Percentiles rank a stretch among this genome's conserved stretches.
phyloP scores from a whole-genome alignment of 2,113 vertebrate species.

The Protobothrops mucrosquamatus region DNA sequence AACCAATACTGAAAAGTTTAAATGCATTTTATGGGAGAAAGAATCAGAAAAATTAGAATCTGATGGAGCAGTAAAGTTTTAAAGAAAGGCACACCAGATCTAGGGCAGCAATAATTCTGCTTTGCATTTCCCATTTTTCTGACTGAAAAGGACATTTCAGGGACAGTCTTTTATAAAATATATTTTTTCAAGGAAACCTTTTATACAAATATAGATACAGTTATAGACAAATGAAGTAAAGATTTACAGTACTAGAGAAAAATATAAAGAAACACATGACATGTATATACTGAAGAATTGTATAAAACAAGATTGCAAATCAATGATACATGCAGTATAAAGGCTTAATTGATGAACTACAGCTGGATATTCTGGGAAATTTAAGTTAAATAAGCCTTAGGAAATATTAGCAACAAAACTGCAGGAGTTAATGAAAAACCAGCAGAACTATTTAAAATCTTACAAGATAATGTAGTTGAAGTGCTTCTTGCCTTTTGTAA shows the following conservation, averaged over 20 bases:
- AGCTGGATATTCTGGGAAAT: background rate
- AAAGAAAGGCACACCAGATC: background rate
- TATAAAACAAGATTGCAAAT: background rate
- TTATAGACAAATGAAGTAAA: background rate
- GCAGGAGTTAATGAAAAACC: background rate
- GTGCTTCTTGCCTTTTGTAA: background rate
- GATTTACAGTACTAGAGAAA: background rate
- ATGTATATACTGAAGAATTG: background rate
- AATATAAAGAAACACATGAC: background rate
- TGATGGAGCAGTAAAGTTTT: slow-evolving; percentile 29
- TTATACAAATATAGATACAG: background rate
- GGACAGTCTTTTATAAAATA: background rate
- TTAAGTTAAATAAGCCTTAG: background rate
- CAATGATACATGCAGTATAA: background rate
- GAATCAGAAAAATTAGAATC: slow-evolving; percentile 18
- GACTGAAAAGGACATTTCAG: background rate
- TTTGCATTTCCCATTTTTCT: background rate
- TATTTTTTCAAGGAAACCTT: background rate
- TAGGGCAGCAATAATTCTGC: background rate
- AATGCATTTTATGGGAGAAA: slow-evolving; percentile 11
- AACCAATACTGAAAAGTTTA: slow-evolving; percentile 8
- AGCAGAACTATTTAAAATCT: background rate
- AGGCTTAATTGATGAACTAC: background rate
- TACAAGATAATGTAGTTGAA: background rate
- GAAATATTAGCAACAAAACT: background rate